Evolutionary conservation across 2,888 invertebrate genomes (phyloP).

Genomic region (Alloscopus bannaensis): DNA sequence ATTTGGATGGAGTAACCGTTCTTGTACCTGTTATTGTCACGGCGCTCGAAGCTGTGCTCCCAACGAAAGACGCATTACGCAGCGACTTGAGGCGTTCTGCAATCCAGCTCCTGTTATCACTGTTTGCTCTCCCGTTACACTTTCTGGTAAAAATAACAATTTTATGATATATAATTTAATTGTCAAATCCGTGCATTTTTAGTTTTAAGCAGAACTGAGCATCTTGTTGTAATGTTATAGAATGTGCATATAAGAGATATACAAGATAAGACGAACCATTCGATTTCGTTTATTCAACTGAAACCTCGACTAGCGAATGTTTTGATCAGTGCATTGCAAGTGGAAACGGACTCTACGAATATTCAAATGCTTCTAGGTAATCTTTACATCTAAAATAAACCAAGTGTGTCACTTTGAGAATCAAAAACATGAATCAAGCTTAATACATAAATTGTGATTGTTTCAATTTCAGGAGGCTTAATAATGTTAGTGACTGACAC

Average conservation of each 20-base stretch:
- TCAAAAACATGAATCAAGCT: neutral
- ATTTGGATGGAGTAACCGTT: conserved; percentile 94
- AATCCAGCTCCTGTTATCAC: conserved; percentile 91
- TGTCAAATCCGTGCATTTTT: conserved; percentile 23
- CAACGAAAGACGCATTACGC: conserved; percentile 88
- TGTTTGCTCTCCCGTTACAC: conserved; percentile 94
- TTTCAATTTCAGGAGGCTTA: conserved; percentile 80
- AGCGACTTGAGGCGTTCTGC: conserved; percentile 92
- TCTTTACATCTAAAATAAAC: conserved; percentile 4
- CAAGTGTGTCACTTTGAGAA: neutral
- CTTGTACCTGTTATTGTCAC: conserved; percentile 92
- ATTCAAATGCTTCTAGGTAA: conserved; percentile 88
- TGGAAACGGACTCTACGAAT: conserved; percentile 89
- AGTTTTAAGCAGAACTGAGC: conserved; percentile 79
- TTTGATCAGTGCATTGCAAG: conserved; percentile 87
- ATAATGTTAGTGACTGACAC: conserved; percentile 87
- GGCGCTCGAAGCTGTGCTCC: conserved; percentile 92
- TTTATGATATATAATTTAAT: neutral
- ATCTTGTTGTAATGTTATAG: conserved; percentile 70
- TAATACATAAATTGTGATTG: neutral
- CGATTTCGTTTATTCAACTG: conserved; percentile 81
- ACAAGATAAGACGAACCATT: conserved; percentile 61
- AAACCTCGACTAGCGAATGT: conserved; percentile 87
- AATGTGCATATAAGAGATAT: conserved; percentile 76
- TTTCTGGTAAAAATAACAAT: conserved; percentile 80